These are phyloP conservation scores for Pogona vitticeps DNA, from an alignment of 2,113 vertebrate genomes.

Conservation along the genomic window DNA sequence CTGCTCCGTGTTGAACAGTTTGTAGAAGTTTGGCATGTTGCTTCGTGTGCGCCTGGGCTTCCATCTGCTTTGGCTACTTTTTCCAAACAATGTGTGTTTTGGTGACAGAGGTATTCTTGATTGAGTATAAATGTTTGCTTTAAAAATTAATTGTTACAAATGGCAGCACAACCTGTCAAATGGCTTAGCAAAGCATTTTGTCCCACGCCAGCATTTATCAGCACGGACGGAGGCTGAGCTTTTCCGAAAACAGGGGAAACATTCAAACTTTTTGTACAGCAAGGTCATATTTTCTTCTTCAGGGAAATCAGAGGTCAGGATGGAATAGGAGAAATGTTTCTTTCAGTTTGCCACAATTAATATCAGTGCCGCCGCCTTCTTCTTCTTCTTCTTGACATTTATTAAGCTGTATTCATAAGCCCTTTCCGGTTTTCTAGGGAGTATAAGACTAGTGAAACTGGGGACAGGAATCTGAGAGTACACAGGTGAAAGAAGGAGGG, in stretches of 20 bases:
- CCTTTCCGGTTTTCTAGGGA: not conserved
- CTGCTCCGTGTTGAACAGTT: not conserved
- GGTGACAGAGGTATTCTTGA: not conserved
- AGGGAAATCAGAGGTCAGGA: conserved; percentile 17
- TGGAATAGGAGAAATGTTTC: not conserved
- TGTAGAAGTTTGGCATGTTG: not conserved
- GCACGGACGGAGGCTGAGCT: not conserved
- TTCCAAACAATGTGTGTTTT: not conserved
- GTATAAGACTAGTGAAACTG: too few species aligned
- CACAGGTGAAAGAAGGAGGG: not conserved
- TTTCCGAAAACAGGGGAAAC: conserved; percentile 11
- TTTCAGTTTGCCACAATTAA: accelerated
- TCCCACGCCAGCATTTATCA: not conserved
- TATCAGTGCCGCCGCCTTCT: too few species aligned
- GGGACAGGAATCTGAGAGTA: not conserved
- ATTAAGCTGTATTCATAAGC: not conserved
- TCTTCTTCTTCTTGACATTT: not conserved
- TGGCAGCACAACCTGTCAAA: conserved; percentile 17
- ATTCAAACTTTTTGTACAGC: not conserved
- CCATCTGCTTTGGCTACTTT: not conserved
- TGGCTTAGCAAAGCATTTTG: conserved; percentile 19
- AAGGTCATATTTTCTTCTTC: not conserved
- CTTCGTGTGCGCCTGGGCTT: not conserved
- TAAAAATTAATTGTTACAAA: conserved; percentile 15
- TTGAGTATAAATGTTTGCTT: conserved; percentile 16